phyloP scores from a whole-genome alignment of 2,113 vertebrate genomes.

The Vidua macroura region DNA sequence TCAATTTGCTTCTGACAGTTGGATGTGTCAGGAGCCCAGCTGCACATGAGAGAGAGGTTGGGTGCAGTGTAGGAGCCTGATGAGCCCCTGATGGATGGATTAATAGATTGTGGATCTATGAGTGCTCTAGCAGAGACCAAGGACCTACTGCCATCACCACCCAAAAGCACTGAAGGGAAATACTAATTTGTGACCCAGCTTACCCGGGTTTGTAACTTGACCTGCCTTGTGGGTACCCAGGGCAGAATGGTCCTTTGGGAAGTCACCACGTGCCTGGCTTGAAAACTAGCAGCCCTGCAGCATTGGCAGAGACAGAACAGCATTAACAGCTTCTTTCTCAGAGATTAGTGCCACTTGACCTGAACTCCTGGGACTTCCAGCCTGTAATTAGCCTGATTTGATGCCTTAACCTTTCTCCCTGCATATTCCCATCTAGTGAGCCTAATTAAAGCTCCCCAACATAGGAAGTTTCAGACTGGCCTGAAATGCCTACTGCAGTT shows the following conservation, averaged over 20 bases:
- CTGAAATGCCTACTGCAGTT: not conserved
- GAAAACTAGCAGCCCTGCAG: not conserved
- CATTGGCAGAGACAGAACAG: not conserved
- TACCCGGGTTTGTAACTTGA: not conserved
- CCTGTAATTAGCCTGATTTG: slow-evolving; percentile 53
- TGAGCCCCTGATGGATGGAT: not conserved
- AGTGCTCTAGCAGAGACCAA: not conserved
- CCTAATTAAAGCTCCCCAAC: slow-evolving; percentile 18
- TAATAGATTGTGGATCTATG: not conserved
- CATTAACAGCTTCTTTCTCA: not conserved
- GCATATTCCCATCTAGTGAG: not conserved
- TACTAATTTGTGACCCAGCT: not conserved
- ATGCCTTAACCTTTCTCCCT: slow-evolving; percentile 32
- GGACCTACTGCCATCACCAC: not conserved
- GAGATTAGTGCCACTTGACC: slow-evolving; percentile 7
- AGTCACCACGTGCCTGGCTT: not conserved
- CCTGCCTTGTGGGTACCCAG: not conserved
- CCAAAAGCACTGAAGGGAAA: not conserved
- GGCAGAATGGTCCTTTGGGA: not conserved
- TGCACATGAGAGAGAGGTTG: not conserved
- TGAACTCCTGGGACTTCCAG: slow-evolving; percentile 29
- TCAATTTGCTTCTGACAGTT: not conserved
- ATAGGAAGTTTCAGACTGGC: not conserved
- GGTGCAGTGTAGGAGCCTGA: not conserved
- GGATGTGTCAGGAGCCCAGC: not conserved